Evolutionary conservation across 2,797 vertebrate genomes (phyloP).

Genomic region (Odontamblyopus lacepedii): DNA sequence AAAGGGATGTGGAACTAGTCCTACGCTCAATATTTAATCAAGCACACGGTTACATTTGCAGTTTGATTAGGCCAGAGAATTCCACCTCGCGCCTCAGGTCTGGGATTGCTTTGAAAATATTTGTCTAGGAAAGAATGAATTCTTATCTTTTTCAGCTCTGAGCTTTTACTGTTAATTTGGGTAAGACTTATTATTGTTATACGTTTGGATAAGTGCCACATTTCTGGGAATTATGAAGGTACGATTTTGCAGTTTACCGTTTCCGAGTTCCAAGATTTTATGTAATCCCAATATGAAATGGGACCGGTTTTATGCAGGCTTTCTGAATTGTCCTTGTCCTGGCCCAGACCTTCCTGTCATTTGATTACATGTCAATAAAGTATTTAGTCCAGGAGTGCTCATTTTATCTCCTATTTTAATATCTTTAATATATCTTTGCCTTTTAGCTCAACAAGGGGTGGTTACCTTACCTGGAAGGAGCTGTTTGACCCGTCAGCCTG

Average conservation of each 20-base stretch:
- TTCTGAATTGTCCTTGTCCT: background rate
- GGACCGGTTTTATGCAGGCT: background rate
- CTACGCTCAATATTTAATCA: conserved; percentile 81
- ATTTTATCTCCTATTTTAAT: background rate
- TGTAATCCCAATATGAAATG: background rate
- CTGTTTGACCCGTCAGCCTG: no score
- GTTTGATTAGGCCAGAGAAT: conserved; percentile 73
- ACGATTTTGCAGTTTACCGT: background rate
- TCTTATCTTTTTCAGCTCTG: conserved; percentile 46
- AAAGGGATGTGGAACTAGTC: conserved; percentile 67
- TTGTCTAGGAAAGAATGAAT: conserved; percentile 54
- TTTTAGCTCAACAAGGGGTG: background rate
- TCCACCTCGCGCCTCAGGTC: conserved; percentile 56
- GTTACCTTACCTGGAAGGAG: no score
- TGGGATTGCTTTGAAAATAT: conserved; percentile 71
- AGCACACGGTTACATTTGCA: conserved; percentile 70
- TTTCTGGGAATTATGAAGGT: background rate
- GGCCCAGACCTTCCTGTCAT: background rate
- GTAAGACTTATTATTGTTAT: background rate
- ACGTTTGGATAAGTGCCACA: background rate
- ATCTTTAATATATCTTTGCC: background rate
- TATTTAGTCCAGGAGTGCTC: no score
- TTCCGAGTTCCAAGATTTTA: background rate
- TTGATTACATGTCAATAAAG: background rate
- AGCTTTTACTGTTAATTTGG: background rate